Evolutionary conservation across 2,113 vertebrate genomes (phyloP), one percentile per base, ranked within the genome.

Genomic region (Eretmochelys imbricata): DNA sequence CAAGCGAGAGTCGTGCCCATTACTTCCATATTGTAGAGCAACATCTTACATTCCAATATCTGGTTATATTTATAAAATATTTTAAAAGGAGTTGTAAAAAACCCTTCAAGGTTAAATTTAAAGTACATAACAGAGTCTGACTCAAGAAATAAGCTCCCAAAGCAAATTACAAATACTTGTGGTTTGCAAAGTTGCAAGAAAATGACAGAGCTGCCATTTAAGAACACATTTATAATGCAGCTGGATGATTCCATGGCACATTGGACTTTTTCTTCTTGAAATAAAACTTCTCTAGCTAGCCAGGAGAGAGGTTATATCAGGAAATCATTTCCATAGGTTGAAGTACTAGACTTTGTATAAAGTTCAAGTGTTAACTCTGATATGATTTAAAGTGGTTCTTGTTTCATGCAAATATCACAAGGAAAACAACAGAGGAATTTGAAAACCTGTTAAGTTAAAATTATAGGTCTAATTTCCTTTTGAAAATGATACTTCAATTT

Each of bases 131-230:
- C 69, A 89, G 81, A 93, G 88, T 49, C 65, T 82, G 57, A 80
- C 59, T 85, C 0, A 89, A 95, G 87, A 95, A 82, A 72, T 85
- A 95, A 91, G 89, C 89, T 96, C 95, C 93, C 96, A 95, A 97
- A 97, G 91, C 54, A 59, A 93, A 95, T 93, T 94, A 85, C 54
- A 92, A 95, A 96, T 96, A 85, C 55, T 96, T 97, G 97, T 94
- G 96, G 97, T 96, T 96, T 96, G 86, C 92, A 93, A 95, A 97
- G 92, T 95, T 97, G 91, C 88, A 95, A 93, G 94, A 87, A 91
- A 78, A 94, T 95, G 93, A 92, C 85, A 96, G 86, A 90, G 80
- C 31, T 97, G 62, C 88, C 94, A 89, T 95, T 97, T 97, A 97
- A 95, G 96, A 97, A 96, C 83, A 82, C 96, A 97, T 97, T 95